Evolutionary conservation across 2,888 invertebrate species (phyloP).

Genomic region (Acronicta psi): DNA sequence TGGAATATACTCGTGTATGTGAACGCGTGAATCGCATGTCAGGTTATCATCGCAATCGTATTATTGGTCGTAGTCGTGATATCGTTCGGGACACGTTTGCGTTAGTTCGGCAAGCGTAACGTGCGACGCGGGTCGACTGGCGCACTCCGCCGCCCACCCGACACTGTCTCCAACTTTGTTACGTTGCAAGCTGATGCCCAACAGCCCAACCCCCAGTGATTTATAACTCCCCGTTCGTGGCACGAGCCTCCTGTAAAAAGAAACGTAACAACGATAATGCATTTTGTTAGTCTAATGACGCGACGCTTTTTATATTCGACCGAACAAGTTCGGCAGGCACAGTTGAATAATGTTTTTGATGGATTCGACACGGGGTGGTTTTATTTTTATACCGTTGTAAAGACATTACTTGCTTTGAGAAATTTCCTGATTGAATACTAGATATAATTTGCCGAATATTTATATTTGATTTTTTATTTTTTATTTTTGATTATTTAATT

Average conservation of each 20-base stretch:
- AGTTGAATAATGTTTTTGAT: conserved; percentile 48
- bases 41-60: conserved; percentile 63
- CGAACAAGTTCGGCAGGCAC: conserved; percentile 37
- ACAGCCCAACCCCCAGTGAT: conserved; percentile 76
- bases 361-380: conserved; percentile 16
- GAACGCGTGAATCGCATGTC: conserved; percentile 71
- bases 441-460: background rate
- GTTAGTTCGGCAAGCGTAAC: conserved; percentile 37
- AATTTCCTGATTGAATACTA: background rate
- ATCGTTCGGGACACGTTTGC: conserved; percentile 61
- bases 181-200: conserved; percentile 55
- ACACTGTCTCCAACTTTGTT: conserved; percentile 67
- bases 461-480: too few species aligned
- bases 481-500: too few species aligned
- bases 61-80: conserved; percentile 57
- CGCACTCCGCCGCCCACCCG: conserved; percentile 76
- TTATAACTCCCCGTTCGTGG: conserved; percentile 78
- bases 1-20: conserved; percentile 53
- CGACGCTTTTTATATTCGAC: conserved; percentile 60
- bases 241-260: conserved; percentile 73
- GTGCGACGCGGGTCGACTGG: conserved; percentile 60
- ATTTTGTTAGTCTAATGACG: conserved; percentile 69
- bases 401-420: background rate
- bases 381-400: conserved; percentile 30
- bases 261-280: conserved; percentile 73